Percentiles rank a stretch among this genome's conserved stretches.
phyloP scores from a whole-genome alignment of 2,113 vertebrate genomes.

The Numenius arquata region DNA sequence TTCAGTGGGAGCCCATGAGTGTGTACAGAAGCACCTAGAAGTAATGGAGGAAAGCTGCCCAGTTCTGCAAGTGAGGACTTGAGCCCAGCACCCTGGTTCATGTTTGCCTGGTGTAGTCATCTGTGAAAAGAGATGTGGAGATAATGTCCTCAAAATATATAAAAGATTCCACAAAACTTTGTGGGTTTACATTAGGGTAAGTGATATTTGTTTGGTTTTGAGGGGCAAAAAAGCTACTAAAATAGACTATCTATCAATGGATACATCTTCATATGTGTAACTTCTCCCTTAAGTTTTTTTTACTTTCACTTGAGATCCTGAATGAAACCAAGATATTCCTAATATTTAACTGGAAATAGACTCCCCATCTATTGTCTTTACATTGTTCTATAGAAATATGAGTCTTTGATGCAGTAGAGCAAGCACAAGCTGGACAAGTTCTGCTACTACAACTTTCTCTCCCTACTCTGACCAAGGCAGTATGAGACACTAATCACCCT shows the following conservation, averaged over 20 bases:
- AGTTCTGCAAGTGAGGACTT: background rate
- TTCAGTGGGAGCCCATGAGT: background rate
- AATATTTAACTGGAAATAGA: background rate
- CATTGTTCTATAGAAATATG: background rate
- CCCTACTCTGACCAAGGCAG: background rate
- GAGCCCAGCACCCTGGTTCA: background rate
- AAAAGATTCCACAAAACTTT: background rate
- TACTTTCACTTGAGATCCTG: background rate
- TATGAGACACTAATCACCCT: constrained; percentile 3
- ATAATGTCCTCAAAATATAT: background rate
- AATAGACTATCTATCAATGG: background rate
- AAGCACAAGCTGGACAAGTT: background rate
- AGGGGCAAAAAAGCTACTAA: background rate
- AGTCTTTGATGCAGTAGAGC: background rate
- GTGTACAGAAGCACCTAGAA: background rate
- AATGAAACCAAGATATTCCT: background rate
- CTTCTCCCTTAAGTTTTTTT: background rate
- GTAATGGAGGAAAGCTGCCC: background rate
- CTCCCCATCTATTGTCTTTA: background rate
- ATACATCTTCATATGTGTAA: background rate
- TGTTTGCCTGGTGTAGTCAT: background rate
- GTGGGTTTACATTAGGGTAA: background rate
- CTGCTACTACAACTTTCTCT: background rate
- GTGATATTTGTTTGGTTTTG: background rate
- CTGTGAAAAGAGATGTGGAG: background rate